Base-by-base conservation (phyloP, 2,113 vertebrate species). In the Morone chrysops region DNA sequence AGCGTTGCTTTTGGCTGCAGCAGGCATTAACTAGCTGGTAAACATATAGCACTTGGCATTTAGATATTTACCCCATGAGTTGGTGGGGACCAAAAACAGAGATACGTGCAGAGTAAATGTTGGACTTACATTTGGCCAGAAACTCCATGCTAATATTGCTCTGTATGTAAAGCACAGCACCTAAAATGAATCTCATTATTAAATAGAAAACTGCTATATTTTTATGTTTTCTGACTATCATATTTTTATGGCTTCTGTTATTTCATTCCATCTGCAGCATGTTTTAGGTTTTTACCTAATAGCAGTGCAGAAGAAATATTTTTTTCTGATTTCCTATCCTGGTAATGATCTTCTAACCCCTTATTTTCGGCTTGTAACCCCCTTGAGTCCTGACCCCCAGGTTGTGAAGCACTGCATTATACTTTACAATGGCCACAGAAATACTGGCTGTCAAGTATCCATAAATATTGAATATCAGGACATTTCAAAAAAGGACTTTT, bases 401-500 rank as follows among this genome's bases (percentile, higher is more conserved):
- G 53, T 36, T 48, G 41, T 4, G 14, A 56, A 48, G 12, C 43
- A 25, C 41, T 67, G 6, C 51, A 38, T 59, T 51, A 61, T 61
- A 63, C 36, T 62, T 79, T 25, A 31, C n/a, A 41, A n/a, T 51
- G 40, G 41, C 41, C 50, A 48, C 2, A 0, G 20, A 14, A 57
- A 51, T 65, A 36, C 47, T 71, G 11, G 12, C 66, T 71, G 6
- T 5, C 40, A 40, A 11, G 45, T 75, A 25, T 12, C 16, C 57
- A 56, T 80, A n/a, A 57, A 83, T 66, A 36, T 47, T 36, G n/a
- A 16, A 59, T 54, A 68, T 18, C 13, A 2, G 31, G 36, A 31
- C 12, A 59, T 50, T 57, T 77, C 0, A 36, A 25, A 48, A 48
- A 51, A 4, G 10, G 1, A 1, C 38, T 48, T 6, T 61, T 20